phyloP scores from a whole-genome alignment of 2,888 invertebrate species.

The Byasa hedistus region DNA sequence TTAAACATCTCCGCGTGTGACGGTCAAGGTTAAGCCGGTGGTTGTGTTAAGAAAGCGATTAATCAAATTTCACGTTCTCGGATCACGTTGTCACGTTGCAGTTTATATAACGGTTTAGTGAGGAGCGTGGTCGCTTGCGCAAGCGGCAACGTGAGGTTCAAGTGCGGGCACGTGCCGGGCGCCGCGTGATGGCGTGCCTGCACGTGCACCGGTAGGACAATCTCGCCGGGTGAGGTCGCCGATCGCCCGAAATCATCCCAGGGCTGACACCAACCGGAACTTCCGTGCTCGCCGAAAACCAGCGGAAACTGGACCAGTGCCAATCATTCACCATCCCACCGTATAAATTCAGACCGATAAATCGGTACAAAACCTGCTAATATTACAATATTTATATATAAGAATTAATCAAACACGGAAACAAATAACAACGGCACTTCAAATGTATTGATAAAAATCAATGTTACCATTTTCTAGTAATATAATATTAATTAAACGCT shows the following conservation, averaged over 20 bases:
- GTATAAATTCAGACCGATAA: background rate
- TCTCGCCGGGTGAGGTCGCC: conserved; percentile 50
- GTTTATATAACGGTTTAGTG: conserved; percentile 70
- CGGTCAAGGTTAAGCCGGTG: conserved; percentile 37
- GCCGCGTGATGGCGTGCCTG: conserved; percentile 63
- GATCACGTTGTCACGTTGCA: conserved; percentile 77
- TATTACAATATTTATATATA: no score
- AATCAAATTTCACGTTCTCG: conserved; percentile 63
- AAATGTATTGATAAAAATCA: background rate
- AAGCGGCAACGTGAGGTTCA: conserved; percentile 74
- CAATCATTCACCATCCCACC: background rate
- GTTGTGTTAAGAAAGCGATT: conserved; percentile 46
- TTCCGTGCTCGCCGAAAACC: background rate
- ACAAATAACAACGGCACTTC: no score
- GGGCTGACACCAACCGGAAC: conserved; percentile 1
- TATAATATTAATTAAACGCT: background rate
- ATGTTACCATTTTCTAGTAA: background rate
- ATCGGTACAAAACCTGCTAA: no score
- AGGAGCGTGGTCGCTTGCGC: conserved; percentile 68
- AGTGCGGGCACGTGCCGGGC: conserved; percentile 63
- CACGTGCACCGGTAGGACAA: conserved; percentile 57
- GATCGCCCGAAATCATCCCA: conserved; percentile 33
- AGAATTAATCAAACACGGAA: no score
- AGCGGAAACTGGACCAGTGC: background rate
- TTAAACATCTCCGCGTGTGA: conserved; percentile 1